Evolutionary conservation across 2,888 invertebrate genomes (phyloP).

Genomic region (Ochropleura plecta): DNA sequence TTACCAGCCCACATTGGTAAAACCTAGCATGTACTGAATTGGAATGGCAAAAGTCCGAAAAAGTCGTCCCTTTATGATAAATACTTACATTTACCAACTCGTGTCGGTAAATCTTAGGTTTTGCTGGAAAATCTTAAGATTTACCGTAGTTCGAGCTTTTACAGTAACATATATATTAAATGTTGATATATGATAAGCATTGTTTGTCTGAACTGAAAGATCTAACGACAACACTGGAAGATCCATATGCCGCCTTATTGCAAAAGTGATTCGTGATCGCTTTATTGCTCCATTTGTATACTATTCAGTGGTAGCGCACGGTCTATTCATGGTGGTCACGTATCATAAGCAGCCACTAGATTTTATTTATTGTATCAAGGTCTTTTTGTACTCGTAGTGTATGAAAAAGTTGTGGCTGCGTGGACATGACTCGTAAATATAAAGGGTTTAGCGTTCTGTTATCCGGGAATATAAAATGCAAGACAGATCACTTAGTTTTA

Average conservation of each 20-base stretch:
- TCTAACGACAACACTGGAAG: neutral
- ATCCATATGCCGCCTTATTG: neutral
- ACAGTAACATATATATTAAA: no score
- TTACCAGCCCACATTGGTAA: no score
- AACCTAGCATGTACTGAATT: no score
- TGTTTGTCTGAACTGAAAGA: neutral
- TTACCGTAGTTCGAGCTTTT: no score
- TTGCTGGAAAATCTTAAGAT: no score
- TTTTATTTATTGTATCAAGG: slow-evolving; percentile 53
- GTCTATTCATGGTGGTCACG: slow-evolving; percentile 71
- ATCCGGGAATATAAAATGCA: neutral
- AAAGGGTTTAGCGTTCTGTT: neutral
- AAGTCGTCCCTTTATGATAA: no score
- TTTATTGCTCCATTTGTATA: slow-evolving; percentile 28
- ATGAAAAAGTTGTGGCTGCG: slow-evolving; percentile 5
- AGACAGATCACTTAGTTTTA: neutral
- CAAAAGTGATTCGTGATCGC: neutral
- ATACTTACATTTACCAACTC: no score
- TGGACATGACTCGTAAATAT: slow-evolving; percentile 15
- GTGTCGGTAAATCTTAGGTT: no score
- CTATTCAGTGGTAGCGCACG: slow-evolving; percentile 17
- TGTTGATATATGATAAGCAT: no score
- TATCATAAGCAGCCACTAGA: slow-evolving; percentile 60
- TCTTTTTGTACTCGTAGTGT: neutral
- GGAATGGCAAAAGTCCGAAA: no score